phyloP scores from a whole-genome alignment of 2,113 vertebrate species.

The Sebastes fasciatus region DNA sequence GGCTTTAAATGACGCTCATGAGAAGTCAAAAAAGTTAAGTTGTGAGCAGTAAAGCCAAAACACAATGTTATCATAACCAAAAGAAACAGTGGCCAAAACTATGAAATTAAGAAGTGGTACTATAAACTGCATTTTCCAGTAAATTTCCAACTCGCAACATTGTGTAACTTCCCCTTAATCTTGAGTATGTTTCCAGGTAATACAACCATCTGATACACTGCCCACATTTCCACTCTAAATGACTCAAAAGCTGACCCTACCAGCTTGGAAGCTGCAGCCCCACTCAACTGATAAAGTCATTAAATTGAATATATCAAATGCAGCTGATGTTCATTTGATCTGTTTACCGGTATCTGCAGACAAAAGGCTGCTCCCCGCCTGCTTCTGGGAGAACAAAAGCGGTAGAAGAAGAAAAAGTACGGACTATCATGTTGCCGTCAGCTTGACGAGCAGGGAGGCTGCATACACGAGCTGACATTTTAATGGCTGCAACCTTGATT shows the following conservation, averaged over 20 bases:
- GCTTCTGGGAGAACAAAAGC: constrained; percentile 40
- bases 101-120: neutral
- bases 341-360: constrained; percentile 41
- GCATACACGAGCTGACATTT: constrained; percentile 64
- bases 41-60: neutral
- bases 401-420: constrained; percentile 9
- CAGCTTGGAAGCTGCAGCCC: neutral
- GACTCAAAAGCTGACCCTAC: neutral
- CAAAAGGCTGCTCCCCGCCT: constrained; percentile 43
- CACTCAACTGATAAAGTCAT: constrained; percentile 36
- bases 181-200: constrained; percentile 11
- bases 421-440: constrained; percentile 59
- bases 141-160: neutral
- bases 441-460: constrained; percentile 39
- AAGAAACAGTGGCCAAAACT: constrained; percentile 1
- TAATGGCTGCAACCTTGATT: constrained; percentile 57
- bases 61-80: too few species aligned
- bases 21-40: neutral
- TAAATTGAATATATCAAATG: constrained; percentile 24
- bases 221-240: constrained; percentile 1
- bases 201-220: constrained; percentile 2
- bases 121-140: neutral
- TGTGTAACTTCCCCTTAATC: neutral
- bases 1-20: neutral
- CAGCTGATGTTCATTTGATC: constrained; percentile 35